Base-by-base conservation (phyloP, 2,888 invertebrate genomes). In the Nipponacmea schrenckii region DNA sequence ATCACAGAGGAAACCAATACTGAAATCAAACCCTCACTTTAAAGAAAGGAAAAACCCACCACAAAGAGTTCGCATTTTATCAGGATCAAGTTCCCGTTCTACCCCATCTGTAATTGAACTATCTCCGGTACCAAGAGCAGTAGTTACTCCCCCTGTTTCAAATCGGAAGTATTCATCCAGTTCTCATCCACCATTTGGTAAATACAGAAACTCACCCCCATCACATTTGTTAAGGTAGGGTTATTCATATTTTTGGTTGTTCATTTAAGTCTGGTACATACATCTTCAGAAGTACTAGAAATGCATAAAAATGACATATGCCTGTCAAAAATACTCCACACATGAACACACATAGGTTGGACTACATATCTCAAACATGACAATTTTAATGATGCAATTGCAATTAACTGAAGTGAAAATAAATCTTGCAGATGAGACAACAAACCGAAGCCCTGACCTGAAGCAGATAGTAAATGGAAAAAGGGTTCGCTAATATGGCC, bases 121-220 rank as follows among this genome's bases (percentile, higher is more conserved):
- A 2, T 20, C 24, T 56, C 56, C 56, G 4, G 10, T 56, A 56
- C 56, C 20, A 1, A 56, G 20, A 56, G 8, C 56, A 24, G 24
- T 20, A 24, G 10, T 56, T 20, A 56, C 56, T 56, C 56, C 46
- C 56, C 48, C 68, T 31, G 56, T 68, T 17, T 24, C 39, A 20
- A 44, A 24, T 5, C 20, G 56, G 68, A 27, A 39, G 15, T 68
- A 31, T n/a, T 62, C 67, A 10, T 24, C 50, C 17, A 17, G 31
- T 27, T n/a, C 31, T 31, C 68, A 68, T 39, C 68, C 68, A 12
- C 68, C 68, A 0, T 68, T 56, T 20, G 68, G 68, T 20, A 68
- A 56, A 39, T 68, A 68, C 48, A 50, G 68, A 26, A 48, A 62
- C 14, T 26, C 68, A 8, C 50, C 68, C 0, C 68, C 68, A 10